phyloP scores from a whole-genome alignment of 2,888 invertebrate genomes.

The Ethmia dodecea region DNA sequence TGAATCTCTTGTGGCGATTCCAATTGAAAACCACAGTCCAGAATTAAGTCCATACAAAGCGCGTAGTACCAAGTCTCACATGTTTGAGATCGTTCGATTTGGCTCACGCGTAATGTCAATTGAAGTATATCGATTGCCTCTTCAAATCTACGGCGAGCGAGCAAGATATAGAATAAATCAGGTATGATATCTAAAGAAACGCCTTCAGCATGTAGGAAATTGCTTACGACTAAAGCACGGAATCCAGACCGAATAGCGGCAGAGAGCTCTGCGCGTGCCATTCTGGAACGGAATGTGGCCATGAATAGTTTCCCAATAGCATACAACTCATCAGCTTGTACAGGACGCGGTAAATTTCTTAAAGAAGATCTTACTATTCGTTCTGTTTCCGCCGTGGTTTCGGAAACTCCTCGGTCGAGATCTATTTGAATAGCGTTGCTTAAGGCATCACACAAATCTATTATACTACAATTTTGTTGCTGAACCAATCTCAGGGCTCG shows the following conservation, averaged over 20 bases:
- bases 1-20: slow-evolving; percentile 65
- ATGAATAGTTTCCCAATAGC: slow-evolving; percentile 62
- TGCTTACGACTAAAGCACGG: slow-evolving; percentile 55
- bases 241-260: slow-evolving; percentile 56
- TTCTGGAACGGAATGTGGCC: slow-evolving; percentile 56
- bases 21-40: slow-evolving; percentile 76
- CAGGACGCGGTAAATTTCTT: slow-evolving; percentile 38
- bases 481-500: slow-evolving; percentile 50
- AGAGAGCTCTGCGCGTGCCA: slow-evolving; percentile 46
- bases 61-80: slow-evolving; percentile 76
- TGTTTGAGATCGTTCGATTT: slow-evolving; percentile 35
- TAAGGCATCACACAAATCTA: slow-evolving; percentile 64
- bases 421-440: slow-evolving; percentile 65
- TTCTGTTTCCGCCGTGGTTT: slow-evolving; percentile 51
- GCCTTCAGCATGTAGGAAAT: slow-evolving; percentile 54
- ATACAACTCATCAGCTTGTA: slow-evolving; percentile 59
- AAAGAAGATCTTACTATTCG: slow-evolving; percentile 44
- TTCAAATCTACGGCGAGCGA: slow-evolving; percentile 58
- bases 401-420: slow-evolving; percentile 48
- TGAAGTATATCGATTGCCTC: slow-evolving; percentile 68
- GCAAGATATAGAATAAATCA: slow-evolving; percentile 57
- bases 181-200: slow-evolving; percentile 62
- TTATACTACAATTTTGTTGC: slow-evolving; percentile 47
- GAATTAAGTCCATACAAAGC: slow-evolving; percentile 73
- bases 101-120: slow-evolving; percentile 39